Conservation (phyloP, 2,888 invertebrate genomes). For the Glaucopsyche alexis region DNA sequence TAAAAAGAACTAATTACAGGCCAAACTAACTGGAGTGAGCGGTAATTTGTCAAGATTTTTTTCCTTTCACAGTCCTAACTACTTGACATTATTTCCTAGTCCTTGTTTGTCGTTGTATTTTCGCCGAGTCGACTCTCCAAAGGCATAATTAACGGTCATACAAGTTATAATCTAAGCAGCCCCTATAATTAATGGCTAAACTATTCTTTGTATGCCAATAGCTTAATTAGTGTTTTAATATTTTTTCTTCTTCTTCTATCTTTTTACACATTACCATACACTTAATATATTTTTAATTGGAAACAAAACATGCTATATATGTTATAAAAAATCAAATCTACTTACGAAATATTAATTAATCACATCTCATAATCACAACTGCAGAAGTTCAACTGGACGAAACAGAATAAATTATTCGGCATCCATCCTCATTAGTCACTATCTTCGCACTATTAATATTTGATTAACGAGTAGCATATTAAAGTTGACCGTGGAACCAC, state of each 20-base stretch:
- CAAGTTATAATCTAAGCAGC: neutral
- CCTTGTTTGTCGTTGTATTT: constrained; percentile 28
- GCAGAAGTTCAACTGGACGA: constrained; percentile 52
- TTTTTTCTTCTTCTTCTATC: no score
- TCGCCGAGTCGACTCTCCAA: constrained; percentile 23
- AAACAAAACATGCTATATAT: neutral
- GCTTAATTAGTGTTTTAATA: neutral
- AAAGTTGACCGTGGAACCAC: constrained; percentile 55
- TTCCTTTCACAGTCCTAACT: constrained; percentile 21
- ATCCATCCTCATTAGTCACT: constrained; percentile 58
- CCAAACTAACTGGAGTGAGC: constrained; percentile 17
- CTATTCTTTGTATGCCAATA: neutral
- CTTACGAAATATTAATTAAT: constrained; percentile 56
- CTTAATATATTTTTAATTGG: neutral
- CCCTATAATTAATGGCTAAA: neutral
- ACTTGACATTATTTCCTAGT: constrained; percentile 27
- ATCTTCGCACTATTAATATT: constrained; percentile 49
- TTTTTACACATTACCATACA: neutral
- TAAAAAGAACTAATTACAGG: constrained; percentile 16
- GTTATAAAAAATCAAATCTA: constrained; percentile 37
- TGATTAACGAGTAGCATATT: constrained; percentile 57
- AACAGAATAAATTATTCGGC: constrained; percentile 43
- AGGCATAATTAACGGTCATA: constrained; percentile 23
- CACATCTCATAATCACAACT: constrained; percentile 67
- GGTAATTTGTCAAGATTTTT: constrained; percentile 21